Percentiles rank a stretch among this genome's conserved stretches.
Evolutionary conservation across 2,113 vertebrate genomes (phyloP).

Genomic region (Castor canadensis): DNA sequence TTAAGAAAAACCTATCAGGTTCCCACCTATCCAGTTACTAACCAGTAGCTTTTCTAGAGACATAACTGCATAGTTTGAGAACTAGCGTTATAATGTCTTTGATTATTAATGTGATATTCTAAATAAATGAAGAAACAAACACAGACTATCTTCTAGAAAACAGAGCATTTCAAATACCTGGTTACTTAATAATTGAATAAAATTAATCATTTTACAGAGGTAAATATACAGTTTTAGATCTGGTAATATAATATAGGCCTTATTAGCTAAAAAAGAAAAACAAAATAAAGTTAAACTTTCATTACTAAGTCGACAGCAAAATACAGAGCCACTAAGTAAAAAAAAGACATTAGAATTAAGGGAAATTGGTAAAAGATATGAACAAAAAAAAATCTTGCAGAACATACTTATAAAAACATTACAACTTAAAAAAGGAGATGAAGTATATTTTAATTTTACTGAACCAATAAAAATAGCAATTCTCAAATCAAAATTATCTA

Average conservation of each 20-base stretch:
- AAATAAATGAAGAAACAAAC: neutral
- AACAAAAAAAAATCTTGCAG: neutral
- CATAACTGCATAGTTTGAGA: neutral
- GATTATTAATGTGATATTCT: neutral
- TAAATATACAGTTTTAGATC: neutral
- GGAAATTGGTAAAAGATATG: neutral
- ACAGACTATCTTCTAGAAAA: neutral
- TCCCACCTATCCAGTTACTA: neutral
- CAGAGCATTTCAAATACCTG: conserved; percentile 13
- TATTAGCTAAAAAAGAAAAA: neutral
- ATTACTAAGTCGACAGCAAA: conserved; percentile 27
- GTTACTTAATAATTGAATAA: conserved; percentile 25
- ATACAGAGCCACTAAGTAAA: neutral
- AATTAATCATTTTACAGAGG: neutral
- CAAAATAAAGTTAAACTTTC: conserved; percentile 43
- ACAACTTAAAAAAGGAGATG: neutral
- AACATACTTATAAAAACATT: neutral
- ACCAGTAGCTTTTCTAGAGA: neutral
- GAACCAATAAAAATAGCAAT: conserved; percentile 2
- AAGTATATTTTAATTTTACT: neutral
- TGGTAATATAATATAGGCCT: neutral
- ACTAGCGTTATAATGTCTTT: neutral
- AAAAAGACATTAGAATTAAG: neutral
- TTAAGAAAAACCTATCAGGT: neutral
- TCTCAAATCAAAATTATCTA: neutral